A percentile compares a stretch with the other conserved stretches of the same genome.
phyloP scores from a whole-genome alignment of 1,140 invertebrate genomes.

The Drosophila murphyi region DNA sequence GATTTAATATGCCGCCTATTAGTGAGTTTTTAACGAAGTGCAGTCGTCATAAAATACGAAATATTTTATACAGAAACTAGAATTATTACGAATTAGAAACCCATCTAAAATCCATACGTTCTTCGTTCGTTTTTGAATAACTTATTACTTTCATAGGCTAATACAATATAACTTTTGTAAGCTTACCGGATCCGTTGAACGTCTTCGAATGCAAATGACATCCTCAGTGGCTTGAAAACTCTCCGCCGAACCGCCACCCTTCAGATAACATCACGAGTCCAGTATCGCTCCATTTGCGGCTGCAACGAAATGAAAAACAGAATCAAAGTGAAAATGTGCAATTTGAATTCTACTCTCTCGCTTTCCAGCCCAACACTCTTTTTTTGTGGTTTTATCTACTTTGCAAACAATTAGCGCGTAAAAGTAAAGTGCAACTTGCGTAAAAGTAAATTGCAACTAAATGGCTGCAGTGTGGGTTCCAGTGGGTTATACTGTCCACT shows the following conservation, averaged over 20 bases:
- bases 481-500: slow-evolving; percentile 59
- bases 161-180: too few relatives aligned
- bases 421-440: too few relatives aligned
- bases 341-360: slow-evolving; percentile 37
- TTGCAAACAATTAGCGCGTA: slow-evolving; percentile 33
- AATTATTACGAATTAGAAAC: too few relatives aligned
- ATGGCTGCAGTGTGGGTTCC: slow-evolving; percentile 20
- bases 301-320: slow-evolving; percentile 48
- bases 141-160: not conserved
- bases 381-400: not conserved
- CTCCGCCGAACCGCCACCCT: slow-evolving; percentile 94
- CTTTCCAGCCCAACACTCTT: slow-evolving; percentile 45
- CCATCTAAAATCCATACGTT: too few relatives aligned
- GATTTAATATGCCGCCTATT: slow-evolving; percentile 32
- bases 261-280: slow-evolving; percentile 94
- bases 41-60: not conserved
- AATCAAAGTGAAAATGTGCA: slow-evolving; percentile 33
- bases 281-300: slow-evolving; percentile 85
- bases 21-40: slow-evolving; percentile 20
- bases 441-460: slow-evolving; percentile 59
- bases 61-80: too few relatives aligned
- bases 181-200: slow-evolving; percentile 90
- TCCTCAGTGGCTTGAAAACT: slow-evolving; percentile 96
- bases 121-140: not conserved
- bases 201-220: slow-evolving; percentile 92